These are phyloP conservation scores for Anoplius nigerrimus DNA, from an alignment of 2,888 invertebrate genomes.

Conservation along the genomic window DNA sequence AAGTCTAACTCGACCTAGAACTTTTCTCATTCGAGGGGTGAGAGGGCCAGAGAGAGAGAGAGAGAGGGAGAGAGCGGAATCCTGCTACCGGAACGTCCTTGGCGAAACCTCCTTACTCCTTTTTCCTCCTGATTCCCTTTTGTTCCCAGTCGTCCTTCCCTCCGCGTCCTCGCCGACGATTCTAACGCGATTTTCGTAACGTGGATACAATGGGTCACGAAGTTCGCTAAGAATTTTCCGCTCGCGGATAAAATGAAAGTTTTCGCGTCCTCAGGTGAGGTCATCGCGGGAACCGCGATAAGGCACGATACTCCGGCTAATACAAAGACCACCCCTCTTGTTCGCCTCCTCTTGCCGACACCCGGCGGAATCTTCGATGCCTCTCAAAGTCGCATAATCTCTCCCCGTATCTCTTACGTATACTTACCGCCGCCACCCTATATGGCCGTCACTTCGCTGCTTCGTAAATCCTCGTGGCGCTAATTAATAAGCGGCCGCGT, in stretches of 20 bases:
- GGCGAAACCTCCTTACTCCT: neutral
- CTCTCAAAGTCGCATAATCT: no score
- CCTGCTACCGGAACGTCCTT: conserved; percentile 16
- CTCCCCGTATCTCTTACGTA: no score
- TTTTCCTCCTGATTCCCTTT: conserved; percentile 9
- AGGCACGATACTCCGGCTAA: no score
- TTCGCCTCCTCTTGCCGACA: no score
- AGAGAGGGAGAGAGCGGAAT: neutral
- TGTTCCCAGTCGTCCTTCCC: neutral
- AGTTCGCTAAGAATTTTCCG: neutral
- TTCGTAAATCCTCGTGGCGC: neutral
- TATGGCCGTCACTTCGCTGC: neutral
- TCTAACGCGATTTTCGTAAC: conserved; percentile 23
- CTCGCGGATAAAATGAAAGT: no score
- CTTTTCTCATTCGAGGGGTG: conserved; percentile 37
- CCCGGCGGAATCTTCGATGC: no score
- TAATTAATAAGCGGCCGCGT: neutral
- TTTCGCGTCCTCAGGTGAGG: no score
- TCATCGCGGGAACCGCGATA: no score
- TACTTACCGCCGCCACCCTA: no score
- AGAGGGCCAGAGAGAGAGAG: conserved; percentile 13
- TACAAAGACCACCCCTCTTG: no score
- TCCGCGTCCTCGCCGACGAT: neutral
- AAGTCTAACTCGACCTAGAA: conserved; percentile 21
- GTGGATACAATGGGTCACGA: conserved; percentile 15